These are phyloP conservation scores for Zoanthus sansibaricus DNA, from an alignment of 92 coral and sea anemone species.

Conservation along the genomic window DNA sequence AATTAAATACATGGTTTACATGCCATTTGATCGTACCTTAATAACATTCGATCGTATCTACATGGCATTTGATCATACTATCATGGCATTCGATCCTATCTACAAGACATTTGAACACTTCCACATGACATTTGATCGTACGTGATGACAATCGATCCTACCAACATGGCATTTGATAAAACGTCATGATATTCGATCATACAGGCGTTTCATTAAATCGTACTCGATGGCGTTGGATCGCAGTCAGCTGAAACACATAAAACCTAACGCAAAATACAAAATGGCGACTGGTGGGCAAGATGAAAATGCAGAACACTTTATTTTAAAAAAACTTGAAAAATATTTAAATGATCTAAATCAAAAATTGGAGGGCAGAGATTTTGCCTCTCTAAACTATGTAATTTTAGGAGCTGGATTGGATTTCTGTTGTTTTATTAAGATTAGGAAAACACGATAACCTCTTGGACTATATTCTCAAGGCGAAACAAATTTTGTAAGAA, in stretches of 20 bases:
- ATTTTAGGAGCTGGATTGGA: conserved; percentile 40
- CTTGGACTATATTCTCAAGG: not conserved
- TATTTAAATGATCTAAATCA: conserved; percentile 13
- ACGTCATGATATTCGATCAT: not conserved
- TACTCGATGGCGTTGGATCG: not conserved
- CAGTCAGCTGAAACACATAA: not conserved
- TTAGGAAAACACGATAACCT: not conserved
- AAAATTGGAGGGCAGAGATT: conserved; percentile 27
- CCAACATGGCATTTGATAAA: not conserved
- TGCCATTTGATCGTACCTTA: too few species aligned
- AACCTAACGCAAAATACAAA: not conserved
- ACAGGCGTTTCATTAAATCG: not conserved
- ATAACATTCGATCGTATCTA: too few species aligned
- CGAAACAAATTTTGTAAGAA: conserved; percentile 4
- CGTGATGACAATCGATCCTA: not conserved
- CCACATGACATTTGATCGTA: conserved; percentile 11
- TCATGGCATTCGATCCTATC: not conserved
- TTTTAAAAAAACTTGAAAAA: not conserved
- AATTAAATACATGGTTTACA: too few species aligned
- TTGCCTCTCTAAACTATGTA: not conserved
- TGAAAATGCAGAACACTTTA: not conserved
- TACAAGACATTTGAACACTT: not conserved
- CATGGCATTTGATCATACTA: too few species aligned
- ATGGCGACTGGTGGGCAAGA: conserved; percentile 34
- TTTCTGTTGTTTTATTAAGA: not conserved